Base-by-base conservation (phyloP, 2,113 vertebrate species). In the Toxotes jaculatrix region DNA sequence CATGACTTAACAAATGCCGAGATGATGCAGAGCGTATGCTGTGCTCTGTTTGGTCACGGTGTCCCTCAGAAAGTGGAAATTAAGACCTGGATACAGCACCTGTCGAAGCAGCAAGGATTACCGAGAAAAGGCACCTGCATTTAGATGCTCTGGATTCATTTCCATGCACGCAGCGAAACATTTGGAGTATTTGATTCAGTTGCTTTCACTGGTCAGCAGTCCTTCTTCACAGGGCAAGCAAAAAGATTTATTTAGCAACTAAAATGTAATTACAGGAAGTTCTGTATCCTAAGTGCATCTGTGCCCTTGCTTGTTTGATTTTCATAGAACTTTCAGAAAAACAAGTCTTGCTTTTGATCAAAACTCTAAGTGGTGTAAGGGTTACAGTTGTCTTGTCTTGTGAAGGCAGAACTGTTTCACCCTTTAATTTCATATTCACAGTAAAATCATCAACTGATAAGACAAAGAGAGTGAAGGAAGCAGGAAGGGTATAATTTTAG, bases 121-220 rank as follows among this genome's bases (percentile, higher is more conserved):
- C 71, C 0, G 8, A 42, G 68, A 34, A 77, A 70, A 57, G 11
- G 53, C 40, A 16, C 27, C 59, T 19, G 1, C 5, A 45, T 53
- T 61, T 66, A 61, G 12, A 45, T 19, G 31, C 31, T 34, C 45
- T 77, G 57, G 63, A 77, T 80, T 78, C 55, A 51, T 75, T 51
- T 75, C 42, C 7, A 9, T 51, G 31, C 57, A 13, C 17, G 34
- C 16, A 47, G 60, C 45, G 17, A 60, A 82, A 68, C 19, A 51
- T 61, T 64, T 40, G 36, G 32, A 60, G 53, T 34, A 31, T 34
- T 61, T 51, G 6, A 76, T 2, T 67, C 32, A 47, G 45, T 27
- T 65, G 31, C 32, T 72, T 68, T 6, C 19, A 77, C 79, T 47
- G 79, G 17, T 61, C 21, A 38, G 64, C 80, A 83, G 73, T 87